Conservation (phyloP, 2,888 invertebrate species). For the Cosmorhoe ocellata region DNA sequence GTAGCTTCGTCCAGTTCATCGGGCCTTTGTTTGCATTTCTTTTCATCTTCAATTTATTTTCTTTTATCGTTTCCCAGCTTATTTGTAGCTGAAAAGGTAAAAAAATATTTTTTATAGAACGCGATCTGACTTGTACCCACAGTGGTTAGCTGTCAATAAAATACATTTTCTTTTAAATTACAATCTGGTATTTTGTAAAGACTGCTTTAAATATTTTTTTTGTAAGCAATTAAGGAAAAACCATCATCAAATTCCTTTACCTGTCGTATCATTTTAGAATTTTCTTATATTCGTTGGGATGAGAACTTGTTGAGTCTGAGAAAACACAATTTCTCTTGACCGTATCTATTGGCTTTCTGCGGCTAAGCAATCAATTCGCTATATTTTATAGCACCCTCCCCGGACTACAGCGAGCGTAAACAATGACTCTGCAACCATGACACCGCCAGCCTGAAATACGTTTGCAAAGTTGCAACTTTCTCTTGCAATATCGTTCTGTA, state of each 20-base stretch:
- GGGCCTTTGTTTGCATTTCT: constrained; percentile 13
- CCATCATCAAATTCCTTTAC: too few relatives aligned
- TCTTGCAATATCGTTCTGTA: not conserved
- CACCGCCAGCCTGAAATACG: not conserved
- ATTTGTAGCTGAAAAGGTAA: constrained; percentile 21
- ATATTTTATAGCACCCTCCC: not conserved
- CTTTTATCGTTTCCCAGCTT: constrained; percentile 15
- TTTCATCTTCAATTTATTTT: constrained; percentile 23
- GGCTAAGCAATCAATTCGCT: too few relatives aligned
- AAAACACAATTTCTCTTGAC: too few relatives aligned
- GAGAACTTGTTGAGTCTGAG: too few relatives aligned
- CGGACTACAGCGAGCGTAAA: constrained; percentile 1
- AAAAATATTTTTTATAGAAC: constrained; percentile 23
- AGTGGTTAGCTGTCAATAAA: constrained; percentile 36
- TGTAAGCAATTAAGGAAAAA: too few relatives aligned
- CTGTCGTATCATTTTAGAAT: too few relatives aligned
- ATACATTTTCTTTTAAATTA: constrained; percentile 1
- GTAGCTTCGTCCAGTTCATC: constrained; percentile 22
- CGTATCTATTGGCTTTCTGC: not conserved
- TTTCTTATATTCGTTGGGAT: too few relatives aligned
- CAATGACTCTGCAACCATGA: constrained; percentile 1
- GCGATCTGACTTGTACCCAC: too few relatives aligned
- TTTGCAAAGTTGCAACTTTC: constrained; percentile 2
- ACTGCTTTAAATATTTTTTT: too few relatives aligned
- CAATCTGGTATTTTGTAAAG: not conserved